A percentile compares a stretch with the other conserved stretches of the same genome.
These are phyloP conservation scores for Megalops cyprinoides DNA, from an alignment of 2,797 vertebrate species.

Conservation along the genomic window DNA sequence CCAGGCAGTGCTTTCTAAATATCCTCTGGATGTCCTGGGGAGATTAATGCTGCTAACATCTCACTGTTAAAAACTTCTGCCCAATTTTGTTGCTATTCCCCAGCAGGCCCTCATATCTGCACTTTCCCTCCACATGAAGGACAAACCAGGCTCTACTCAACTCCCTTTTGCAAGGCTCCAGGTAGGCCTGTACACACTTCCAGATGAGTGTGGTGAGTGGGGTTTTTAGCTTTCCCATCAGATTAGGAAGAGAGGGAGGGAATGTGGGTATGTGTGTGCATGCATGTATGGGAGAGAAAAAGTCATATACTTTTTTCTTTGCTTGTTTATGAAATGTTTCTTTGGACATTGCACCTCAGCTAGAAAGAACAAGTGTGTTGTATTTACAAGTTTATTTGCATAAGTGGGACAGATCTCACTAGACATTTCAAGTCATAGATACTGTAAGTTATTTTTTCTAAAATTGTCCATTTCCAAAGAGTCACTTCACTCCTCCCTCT, in stretches of 20 bases:
- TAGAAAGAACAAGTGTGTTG: not conserved
- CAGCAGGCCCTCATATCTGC: not conserved
- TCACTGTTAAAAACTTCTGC: too few species aligned
- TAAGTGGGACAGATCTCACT: slow-evolving; percentile 27
- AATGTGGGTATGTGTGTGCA: slow-evolving; percentile 35
- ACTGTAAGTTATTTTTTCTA: slow-evolving; percentile 68
- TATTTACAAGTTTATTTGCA: slow-evolving; percentile 14
- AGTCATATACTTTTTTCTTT: slow-evolving; percentile 33
- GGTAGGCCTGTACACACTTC: too few species aligned
- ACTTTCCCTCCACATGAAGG: not conserved
- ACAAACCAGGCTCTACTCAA: not conserved
- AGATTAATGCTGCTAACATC: too few species aligned
- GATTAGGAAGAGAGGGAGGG: slow-evolving; percentile 22
- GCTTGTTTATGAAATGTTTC: slow-evolving; percentile 32
- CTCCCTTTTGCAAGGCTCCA: not conserved
- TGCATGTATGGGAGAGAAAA: slow-evolving; percentile 29
- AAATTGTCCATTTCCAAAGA: slow-evolving; percentile 73
- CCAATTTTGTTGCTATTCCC: not conserved
- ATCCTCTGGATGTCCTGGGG: not conserved
- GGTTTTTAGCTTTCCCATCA: too few species aligned
- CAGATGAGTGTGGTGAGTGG: too few species aligned
- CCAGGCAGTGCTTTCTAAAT: not conserved
- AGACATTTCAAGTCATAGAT: slow-evolving; percentile 49
- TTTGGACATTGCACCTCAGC: slow-evolving; percentile 26
- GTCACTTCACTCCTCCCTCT: slow-evolving; percentile 70